Percentiles rank a stretch among this genome's conserved stretches.
phyloP scores from a whole-genome alignment of 2,797 vertebrate species.

The Picus viridis region DNA sequence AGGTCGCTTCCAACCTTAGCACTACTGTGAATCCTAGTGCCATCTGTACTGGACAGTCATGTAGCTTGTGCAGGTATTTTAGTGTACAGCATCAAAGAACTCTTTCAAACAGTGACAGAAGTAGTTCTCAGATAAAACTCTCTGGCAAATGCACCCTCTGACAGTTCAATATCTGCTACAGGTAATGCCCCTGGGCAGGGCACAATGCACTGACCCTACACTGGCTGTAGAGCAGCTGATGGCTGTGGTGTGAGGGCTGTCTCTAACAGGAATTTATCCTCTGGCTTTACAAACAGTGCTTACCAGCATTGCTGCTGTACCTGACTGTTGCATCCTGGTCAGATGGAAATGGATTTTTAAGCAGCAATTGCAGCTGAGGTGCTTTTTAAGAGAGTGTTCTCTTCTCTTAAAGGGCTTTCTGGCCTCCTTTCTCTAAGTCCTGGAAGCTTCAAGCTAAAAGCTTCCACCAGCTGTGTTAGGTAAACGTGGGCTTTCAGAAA shows the following conservation, averaged over 20 bases:
- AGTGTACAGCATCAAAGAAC: neutral
- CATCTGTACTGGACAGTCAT: neutral
- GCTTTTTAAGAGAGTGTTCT: neutral
- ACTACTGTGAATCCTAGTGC: neutral
- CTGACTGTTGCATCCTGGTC: neutral
- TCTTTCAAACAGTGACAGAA: neutral
- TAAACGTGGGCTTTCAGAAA: neutral
- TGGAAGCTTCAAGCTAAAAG: neutral
- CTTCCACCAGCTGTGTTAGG: neutral
- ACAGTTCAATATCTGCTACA: neutral
- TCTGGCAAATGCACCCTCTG: neutral
- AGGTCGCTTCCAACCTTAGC: too few species aligned
- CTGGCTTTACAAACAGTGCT: neutral
- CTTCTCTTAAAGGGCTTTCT: neutral
- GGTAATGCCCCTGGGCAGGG: neutral
- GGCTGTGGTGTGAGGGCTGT: neutral
- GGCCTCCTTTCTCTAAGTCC: neutral
- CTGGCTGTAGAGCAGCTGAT: neutral
- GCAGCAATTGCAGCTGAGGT: fast-evolving
- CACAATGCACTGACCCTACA: neutral
- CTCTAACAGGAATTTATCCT: neutral
- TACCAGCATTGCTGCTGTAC: neutral
- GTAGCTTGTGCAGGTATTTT: neutral
- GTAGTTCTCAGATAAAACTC: neutral
- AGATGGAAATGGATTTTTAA: neutral